Percentiles rank a stretch among this genome's conserved stretches.
phyloP scores from a whole-genome alignment of 2,888 invertebrate species.

The Tetramorium bicarinatum region DNA sequence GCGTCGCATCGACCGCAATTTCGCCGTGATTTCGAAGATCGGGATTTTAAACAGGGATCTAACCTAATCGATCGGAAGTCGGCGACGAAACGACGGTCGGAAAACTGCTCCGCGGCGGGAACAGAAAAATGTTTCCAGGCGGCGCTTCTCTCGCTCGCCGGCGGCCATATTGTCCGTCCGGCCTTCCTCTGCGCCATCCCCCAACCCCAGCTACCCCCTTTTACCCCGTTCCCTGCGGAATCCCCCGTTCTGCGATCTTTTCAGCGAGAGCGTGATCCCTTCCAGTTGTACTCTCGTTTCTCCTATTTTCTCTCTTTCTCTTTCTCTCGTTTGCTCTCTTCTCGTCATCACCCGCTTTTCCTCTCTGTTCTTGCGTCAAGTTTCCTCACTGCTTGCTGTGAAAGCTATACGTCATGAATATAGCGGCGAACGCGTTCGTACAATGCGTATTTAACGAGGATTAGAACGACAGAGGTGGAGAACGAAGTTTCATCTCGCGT shows the following conservation, averaged over 20 bases:
- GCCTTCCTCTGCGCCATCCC: conserved; percentile 44
- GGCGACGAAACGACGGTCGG: conserved; percentile 26
- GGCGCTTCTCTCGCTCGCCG: conserved; percentile 80
- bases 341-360: neutral
- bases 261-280: conserved; percentile 67
- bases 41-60: neutral
- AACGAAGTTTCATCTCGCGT: neutral
- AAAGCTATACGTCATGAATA: conserved; percentile 2
- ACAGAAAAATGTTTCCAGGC: conserved; percentile 83
- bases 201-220: conserved; percentile 25
- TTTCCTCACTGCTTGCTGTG: conserved; percentile 17
- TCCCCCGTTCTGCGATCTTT: conserved; percentile 64
- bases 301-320: conserved; percentile 61
- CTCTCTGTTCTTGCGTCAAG: conserved; percentile 10
- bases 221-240: neutral
- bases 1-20: no score
- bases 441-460: conserved; percentile 9
- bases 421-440: conserved; percentile 1
- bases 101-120: conserved; percentile 76
- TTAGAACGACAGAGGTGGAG: neutral
- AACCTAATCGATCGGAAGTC: conserved; percentile 49
- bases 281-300: conserved; percentile 64
- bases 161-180: conserved; percentile 81
- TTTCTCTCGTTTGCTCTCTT: conserved; percentile 16
- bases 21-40: neutral